These are phyloP conservation scores for Drosophila virilis DNA, from an alignment of 1,140 invertebrate species.

Conservation along the genomic window DNA sequence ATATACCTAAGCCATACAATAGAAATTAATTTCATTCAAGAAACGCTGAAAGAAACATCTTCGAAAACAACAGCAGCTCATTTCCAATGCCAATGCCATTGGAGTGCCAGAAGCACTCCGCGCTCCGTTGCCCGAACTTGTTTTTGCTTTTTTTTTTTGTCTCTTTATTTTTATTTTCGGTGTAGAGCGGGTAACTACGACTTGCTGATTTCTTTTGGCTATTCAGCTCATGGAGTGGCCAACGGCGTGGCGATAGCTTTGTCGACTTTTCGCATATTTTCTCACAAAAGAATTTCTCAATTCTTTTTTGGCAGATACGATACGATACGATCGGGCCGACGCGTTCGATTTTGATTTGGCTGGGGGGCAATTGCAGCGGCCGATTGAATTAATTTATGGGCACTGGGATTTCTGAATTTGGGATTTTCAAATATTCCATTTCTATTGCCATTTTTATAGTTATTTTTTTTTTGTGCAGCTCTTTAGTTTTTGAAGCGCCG, in stretches of 20 bases:
- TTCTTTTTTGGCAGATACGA: conserved; percentile 18
- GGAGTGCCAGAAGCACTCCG: conserved; percentile 11
- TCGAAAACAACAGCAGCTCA: conserved; percentile 29
- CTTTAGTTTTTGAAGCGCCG: conserved; percentile 38
- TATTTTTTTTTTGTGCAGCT: background rate
- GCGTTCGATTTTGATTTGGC: conserved; percentile 49
- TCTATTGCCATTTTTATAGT: background rate
- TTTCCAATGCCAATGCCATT: conserved; percentile 16
- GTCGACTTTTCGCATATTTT: conserved; percentile 73
- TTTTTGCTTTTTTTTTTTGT: conserved; percentile 46
- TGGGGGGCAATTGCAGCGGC: conserved; percentile 64
- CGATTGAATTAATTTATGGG: conserved; percentile 77
- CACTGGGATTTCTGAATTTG: conserved; percentile 13
- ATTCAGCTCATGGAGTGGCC: conserved; percentile 50
- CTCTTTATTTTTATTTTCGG: conserved; percentile 20
- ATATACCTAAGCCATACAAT: conserved; percentile 61
- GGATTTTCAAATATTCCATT: conserved; percentile 24
- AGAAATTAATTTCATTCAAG: conserved; percentile 80
- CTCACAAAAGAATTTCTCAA: conserved; percentile 75
- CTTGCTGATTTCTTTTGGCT: conserved; percentile 66
- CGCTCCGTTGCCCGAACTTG: conserved; percentile 50
- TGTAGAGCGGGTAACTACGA: conserved; percentile 12
- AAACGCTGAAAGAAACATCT: conserved; percentile 64
- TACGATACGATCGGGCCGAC: conserved; percentile 20
- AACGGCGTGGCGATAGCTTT: conserved; percentile 15